Evolutionary conservation across 2,113 vertebrate genomes (phyloP), one percentile per base, ranked within the genome.

Genomic region (Ceuthmochares aereus): DNA sequence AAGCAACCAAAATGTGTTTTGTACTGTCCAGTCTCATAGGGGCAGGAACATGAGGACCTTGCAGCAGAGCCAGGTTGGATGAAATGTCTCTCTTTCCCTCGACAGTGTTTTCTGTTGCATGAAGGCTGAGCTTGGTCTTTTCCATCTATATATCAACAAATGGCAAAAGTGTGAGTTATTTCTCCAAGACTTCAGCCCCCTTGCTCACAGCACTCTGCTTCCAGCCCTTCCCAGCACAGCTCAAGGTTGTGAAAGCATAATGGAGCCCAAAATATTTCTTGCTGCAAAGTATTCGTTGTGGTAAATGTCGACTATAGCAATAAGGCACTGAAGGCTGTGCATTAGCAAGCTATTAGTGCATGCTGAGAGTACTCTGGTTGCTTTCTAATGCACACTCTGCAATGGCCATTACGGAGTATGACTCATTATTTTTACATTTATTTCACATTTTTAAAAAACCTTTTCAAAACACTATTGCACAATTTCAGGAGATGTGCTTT

Each of bases 371-470:
- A 87, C 96, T 95, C 83, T 94, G 89, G 91, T 94, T 96, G 94
- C 87, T 90, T 95, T 94, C 94, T 96, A 96, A 96, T 95, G 92
- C 79, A 69, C 82, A 80, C 20, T 88, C 90, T 96, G 82, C 93
- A 94, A 82, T 88, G 82, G 91, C 95, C 89, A 90, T 95, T 96
- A 95, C 6, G 1, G 95, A 92, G 54, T 76, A 89, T 96, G 92
- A 97, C 83, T 96, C 95, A 95, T 96, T 97, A 91, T 91, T 94
- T 94, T 97, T 95, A 95, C 93, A 96, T 95, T 92, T 96, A 83
- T 93, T 96, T 94, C 91, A 96, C 87, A 91, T 96, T 96, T 96
- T 45, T 12, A 84, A 97, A 96, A 96, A 95, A 96, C 70, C 4
- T 95, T 95, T 91, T 93, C 75, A 92, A 94, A 93, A 94, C 72